A percentile compares a stretch with the other conserved stretches of the same genome.
phyloP scores from a whole-genome alignment of 2,113 vertebrate genomes.

The Garra rufa region DNA sequence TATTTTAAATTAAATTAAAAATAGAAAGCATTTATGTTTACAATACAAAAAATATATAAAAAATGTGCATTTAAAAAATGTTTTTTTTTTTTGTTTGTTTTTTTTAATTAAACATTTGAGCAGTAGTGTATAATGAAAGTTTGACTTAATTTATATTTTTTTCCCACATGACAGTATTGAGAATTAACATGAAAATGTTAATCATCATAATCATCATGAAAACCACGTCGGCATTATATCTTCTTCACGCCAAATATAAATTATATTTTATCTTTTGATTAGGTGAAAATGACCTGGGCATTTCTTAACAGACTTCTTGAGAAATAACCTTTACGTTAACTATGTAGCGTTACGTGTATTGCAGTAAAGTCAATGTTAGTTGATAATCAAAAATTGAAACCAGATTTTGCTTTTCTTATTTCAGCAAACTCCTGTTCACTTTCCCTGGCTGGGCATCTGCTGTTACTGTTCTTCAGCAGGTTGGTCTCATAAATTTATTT shows the following conservation, averaged over 20 bases:
- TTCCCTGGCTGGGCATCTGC: constrained; percentile 88
- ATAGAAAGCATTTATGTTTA: too few relatives aligned
- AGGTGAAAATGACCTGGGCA: neutral
- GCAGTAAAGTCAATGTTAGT: neutral
- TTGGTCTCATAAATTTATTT: constrained; percentile 62
- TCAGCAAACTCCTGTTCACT: constrained; percentile 87
- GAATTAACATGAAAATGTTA: neutral
- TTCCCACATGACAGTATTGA: neutral
- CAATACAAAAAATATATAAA: too few relatives aligned
- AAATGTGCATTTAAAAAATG: too few relatives aligned
- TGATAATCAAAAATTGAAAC: neutral
- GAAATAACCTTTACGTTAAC: neutral
- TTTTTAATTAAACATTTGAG: too few relatives aligned
- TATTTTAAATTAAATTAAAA: too few relatives aligned
- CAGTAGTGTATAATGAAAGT: neutral
- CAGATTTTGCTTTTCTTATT: neutral
- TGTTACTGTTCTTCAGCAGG: constrained; percentile 86
- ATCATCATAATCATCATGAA: neutral
- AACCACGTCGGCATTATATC: neutral
- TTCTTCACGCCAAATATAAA: neutral
- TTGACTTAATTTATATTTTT: neutral
- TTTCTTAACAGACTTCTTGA: neutral
- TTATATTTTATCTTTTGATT: neutral
- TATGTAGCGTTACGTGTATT: neutral
- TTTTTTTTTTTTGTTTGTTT: too few relatives aligned